A percentile compares a stretch with the other conserved stretches of the same genome.
phyloP scores from a whole-genome alignment of 2,113 vertebrate genomes.

The Cyprinodon brontotheroides region DNA sequence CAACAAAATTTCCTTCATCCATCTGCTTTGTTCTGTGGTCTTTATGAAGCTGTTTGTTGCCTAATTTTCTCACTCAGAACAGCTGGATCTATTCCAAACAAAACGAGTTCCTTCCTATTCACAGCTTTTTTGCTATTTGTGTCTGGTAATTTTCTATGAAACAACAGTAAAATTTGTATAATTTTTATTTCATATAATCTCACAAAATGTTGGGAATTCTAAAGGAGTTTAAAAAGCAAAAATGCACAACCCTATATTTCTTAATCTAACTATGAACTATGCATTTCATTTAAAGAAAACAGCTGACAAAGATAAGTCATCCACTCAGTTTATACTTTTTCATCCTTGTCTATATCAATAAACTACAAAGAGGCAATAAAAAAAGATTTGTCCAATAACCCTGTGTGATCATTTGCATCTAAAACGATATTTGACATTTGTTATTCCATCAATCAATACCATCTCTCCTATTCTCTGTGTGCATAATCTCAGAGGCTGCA shows the following conservation, averaged over 20 bases:
- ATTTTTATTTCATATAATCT: constrained; percentile 13
- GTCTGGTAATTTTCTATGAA: not conserved
- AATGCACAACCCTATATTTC: constrained; percentile 9
- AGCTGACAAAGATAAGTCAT: constrained; percentile 66
- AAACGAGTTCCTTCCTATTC: not conserved
- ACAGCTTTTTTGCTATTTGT: not conserved
- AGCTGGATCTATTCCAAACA: not conserved
- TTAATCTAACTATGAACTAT: constrained; percentile 4
- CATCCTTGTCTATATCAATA: constrained; percentile 62
- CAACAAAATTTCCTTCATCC: not conserved
- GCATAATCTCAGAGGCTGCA: constrained; percentile 79
- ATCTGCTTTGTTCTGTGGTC: not conserved
- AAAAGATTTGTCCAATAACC: constrained; percentile 58
- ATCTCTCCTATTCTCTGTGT: constrained; percentile 70
- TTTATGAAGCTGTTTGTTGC: not conserved
- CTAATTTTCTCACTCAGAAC: not conserved
- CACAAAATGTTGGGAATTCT: not conserved
- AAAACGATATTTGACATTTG: constrained; percentile 81
- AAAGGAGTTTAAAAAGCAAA: no score
- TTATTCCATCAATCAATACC: constrained; percentile 82
- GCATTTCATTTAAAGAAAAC: constrained; percentile 66
- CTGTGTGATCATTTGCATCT: constrained; percentile 82
- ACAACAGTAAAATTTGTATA: no score
- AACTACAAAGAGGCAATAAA: constrained; percentile 34
- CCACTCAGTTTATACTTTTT: constrained; percentile 67